Evolutionary conservation across 2,797 vertebrate species (phyloP).

Genomic region (Poecilia wingei): DNA sequence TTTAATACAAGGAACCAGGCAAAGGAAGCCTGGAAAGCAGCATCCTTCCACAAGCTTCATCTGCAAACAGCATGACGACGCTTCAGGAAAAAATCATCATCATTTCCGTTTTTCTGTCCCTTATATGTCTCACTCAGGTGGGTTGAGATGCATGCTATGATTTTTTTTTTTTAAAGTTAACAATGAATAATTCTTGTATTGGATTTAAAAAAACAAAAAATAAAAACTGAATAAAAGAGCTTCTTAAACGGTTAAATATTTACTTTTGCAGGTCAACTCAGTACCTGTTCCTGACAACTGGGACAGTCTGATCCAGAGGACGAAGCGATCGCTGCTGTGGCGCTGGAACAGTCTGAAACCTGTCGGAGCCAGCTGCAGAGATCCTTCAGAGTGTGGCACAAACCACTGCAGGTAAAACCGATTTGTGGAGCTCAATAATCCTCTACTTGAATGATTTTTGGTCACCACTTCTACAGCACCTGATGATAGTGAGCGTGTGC

Average conservation of each 20-base stretch:
- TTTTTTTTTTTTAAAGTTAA: not conserved
- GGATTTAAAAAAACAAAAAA: not conserved
- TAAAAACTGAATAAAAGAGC: not conserved
- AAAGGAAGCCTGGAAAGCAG: slow-evolving; percentile 13
- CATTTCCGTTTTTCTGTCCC: slow-evolving; percentile 57
- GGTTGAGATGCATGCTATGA: slow-evolving; percentile 3
- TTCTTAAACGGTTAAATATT: not conserved
- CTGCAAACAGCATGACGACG: slow-evolving; percentile 57
- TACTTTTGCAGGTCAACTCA: slow-evolving; percentile 66
- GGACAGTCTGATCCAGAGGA: slow-evolving; percentile 71
- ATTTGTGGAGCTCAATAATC: not conserved
- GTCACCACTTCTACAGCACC: not conserved
- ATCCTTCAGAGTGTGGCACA: slow-evolving; percentile 79
- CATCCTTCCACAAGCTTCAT: not conserved
- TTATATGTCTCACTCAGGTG: slow-evolving; percentile 73
- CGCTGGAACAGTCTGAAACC: slow-evolving; percentile 85
- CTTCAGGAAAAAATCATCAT: slow-evolving; percentile 54
- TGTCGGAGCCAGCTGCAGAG: slow-evolving; percentile 78
- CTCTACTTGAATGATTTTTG: not conserved
- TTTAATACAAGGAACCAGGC: slow-evolving; percentile 59
- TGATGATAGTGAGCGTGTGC: not conserved
- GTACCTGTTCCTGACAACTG: slow-evolving; percentile 66
- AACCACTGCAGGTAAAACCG: slow-evolving; percentile 78
- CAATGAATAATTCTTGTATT: no score
- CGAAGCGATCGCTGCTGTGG: slow-evolving; percentile 82